Percentiles rank a stretch among this genome's conserved stretches.
Conservation (phyloP, 2,797 vertebrate genomes). For the Eremophila alpestris region DNA sequence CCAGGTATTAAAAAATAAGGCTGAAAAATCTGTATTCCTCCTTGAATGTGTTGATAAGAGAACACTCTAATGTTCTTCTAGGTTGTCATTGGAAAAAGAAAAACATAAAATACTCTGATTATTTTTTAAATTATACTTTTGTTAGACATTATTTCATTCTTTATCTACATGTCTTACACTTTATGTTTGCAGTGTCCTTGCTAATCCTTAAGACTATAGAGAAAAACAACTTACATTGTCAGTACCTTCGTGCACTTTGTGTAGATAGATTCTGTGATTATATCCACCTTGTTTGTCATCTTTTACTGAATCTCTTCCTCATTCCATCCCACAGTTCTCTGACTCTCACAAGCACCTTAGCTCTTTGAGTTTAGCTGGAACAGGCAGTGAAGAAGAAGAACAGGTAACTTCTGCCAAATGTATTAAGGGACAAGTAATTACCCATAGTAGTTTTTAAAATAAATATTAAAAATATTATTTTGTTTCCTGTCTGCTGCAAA, state of each 20-base stretch:
- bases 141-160: constrained; percentile 6
- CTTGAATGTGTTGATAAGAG: not conserved
- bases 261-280: not conserved
- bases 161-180: constrained; percentile 21
- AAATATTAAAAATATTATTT: not conserved
- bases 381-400: constrained; percentile 81
- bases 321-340: constrained; percentile 70
- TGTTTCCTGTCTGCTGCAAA: not conserved
- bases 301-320: constrained; percentile 62
- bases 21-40: constrained; percentile 12
- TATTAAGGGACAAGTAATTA: constrained; percentile 8
- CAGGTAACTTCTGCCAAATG: constrained; percentile 69
- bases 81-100: not conserved
- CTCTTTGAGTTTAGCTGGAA: constrained; percentile 79
- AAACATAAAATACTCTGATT: not conserved
- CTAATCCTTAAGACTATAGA: constrained; percentile 20
- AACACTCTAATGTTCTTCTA: not conserved
- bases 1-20: not conserved
- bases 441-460: not conserved
- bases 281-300: constrained; percentile 39
- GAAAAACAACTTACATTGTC: not conserved
- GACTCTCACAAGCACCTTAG: constrained; percentile 73
- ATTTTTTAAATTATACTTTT: not conserved
- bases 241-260: not conserved
- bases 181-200: constrained; percentile 21